Evolutionary conservation across 2,888 invertebrate genomes (phyloP).

Genomic region (Troglohyphantes excavatus): DNA sequence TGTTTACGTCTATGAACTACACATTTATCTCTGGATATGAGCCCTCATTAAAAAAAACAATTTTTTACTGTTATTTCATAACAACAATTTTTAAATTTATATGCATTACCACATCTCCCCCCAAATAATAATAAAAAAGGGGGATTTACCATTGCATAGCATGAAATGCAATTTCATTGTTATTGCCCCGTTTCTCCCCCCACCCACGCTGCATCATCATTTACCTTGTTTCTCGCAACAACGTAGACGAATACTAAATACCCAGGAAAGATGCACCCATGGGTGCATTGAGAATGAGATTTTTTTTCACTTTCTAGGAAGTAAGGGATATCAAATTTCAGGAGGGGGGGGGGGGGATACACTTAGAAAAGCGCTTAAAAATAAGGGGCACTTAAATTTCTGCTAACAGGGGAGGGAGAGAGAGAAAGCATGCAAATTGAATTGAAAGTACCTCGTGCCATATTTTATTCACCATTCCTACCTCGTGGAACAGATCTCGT

Average conservation of each 20-base stretch:
- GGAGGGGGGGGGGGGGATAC: not conserved
- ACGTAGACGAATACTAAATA: not conserved
- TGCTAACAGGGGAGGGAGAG: not conserved
- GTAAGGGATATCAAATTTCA: not conserved
- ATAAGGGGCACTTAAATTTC: conserved; percentile 39
- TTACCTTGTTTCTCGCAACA: not conserved
- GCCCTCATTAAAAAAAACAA: no score
- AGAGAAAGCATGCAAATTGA: conserved; percentile 34
- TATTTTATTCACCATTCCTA: not conserved
- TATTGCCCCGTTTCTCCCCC: not conserved
- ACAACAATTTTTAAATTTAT: no score
- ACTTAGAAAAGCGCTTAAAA: not conserved
- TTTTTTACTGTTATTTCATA: no score
- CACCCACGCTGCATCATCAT: not conserved
- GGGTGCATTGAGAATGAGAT: not conserved
- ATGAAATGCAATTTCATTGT: not conserved
- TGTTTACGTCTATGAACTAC: no score
- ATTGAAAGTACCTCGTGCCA: conserved; percentile 31
- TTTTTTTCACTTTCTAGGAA: not conserved
- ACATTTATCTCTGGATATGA: no score
- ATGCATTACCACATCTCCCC: no score
- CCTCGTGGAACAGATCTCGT: conserved; percentile 7
- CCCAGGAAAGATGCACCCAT: not conserved
- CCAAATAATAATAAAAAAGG: no score
- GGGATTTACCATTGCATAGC: no score